Percentiles rank a stretch among this genome's conserved stretches.
Evolutionary conservation across 2,797 vertebrate species (phyloP).

Genomic region (Ctenopoma kingsleyae): DNA sequence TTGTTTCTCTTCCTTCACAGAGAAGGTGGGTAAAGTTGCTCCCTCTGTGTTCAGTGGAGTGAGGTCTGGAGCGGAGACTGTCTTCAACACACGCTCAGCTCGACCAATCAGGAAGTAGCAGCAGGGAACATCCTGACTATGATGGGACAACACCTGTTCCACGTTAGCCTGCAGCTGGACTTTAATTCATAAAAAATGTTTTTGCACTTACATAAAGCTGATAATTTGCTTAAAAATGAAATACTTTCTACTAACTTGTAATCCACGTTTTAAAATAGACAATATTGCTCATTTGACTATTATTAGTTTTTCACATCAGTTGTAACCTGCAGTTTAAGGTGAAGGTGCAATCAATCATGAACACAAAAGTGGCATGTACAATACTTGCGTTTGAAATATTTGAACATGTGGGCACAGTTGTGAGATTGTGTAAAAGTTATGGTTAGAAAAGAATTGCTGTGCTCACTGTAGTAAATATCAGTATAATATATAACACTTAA

Average conservation of each 20-base stretch:
- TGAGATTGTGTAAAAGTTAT: neutral
- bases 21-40: conserved; percentile 88
- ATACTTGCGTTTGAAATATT: neutral
- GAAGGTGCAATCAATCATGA: neutral
- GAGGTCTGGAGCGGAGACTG: conserved; percentile 91
- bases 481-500: neutral
- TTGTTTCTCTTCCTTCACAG: conserved; percentile 74
- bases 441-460: neutral
- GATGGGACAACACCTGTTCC: conserved; percentile 18
- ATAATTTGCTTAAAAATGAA: neutral
- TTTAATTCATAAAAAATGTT: neutral
- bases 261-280: neutral
- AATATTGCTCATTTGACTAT: too few relatives aligned
- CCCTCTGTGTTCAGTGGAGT: conserved; percentile 91
- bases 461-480: neutral
- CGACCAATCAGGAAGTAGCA: conserved; percentile 83
- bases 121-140: conserved; percentile 7
- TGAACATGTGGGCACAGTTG: neutral
- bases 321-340: neutral
- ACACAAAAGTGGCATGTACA: neutral
- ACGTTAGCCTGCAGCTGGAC: conserved; percentile 13
- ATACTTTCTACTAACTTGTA: accelerated
- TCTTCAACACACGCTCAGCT: conserved; percentile 85
- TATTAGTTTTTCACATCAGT: neutral
- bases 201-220: neutral